Conservation (phyloP, 2,888 invertebrate genomes). For the Troides oblongomaculatus region DNA sequence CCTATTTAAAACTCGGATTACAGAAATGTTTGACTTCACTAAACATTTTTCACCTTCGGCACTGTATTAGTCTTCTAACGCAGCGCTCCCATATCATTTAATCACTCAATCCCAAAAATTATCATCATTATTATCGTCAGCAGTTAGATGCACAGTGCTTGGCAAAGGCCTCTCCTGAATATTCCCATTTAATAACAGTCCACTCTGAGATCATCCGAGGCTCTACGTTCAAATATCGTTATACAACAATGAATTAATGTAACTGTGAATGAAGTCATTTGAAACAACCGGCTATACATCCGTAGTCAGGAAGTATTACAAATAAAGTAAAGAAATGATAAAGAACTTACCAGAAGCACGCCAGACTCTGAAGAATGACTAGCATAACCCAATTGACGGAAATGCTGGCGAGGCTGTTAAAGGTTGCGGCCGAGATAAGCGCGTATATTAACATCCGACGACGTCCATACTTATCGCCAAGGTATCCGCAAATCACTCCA, state of each 20-base stretch:
- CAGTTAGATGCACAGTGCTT: too few species aligned
- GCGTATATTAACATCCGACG: slow-evolving; percentile 53
- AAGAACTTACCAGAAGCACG: slow-evolving; percentile 56
- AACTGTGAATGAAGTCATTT: background rate
- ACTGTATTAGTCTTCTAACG: too few species aligned
- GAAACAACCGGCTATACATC: background rate
- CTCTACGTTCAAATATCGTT: background rate
- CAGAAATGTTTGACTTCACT: too few species aligned
- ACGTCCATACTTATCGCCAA: slow-evolving; percentile 61
- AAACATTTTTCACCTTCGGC: too few species aligned
- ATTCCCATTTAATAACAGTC: too few species aligned
- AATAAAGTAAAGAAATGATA: background rate
- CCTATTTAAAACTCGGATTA: too few species aligned
- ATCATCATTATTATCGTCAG: too few species aligned
- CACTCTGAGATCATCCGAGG: too few species aligned
- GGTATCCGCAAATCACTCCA: slow-evolving; percentile 58
- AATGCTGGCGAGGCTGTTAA: slow-evolving; percentile 59
- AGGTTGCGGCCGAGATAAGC: slow-evolving; percentile 42
- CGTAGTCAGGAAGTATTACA: too few species aligned
- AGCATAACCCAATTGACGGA: slow-evolving; percentile 71
- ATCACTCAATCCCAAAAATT: too few species aligned
- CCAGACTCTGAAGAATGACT: slow-evolving; percentile 54
- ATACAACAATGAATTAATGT: background rate
- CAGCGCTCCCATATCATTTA: too few species aligned
- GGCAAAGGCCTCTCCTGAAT: too few species aligned